Evolutionary conservation across 1,140 invertebrate genomes (phyloP).

Genomic region (Drosophila arizonae): DNA sequence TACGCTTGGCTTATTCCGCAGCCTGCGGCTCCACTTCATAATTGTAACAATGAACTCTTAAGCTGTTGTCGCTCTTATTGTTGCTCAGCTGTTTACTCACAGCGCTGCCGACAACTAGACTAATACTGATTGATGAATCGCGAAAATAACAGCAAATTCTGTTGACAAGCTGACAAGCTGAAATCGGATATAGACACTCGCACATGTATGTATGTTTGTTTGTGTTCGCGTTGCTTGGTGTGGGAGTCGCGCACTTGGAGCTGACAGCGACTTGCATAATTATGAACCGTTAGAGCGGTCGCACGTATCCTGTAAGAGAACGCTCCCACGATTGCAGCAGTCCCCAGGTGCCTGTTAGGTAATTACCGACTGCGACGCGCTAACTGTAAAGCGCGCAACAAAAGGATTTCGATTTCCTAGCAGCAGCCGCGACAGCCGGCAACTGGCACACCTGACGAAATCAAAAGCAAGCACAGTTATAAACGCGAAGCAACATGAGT

Average conservation of each 20-base stretch:
- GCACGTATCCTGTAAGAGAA: constrained; percentile 65
- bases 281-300: constrained; percentile 62
- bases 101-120: constrained; percentile 44
- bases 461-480: constrained; percentile 79
- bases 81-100: constrained; percentile 48
- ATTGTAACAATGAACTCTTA: constrained; percentile 81
- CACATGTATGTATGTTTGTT: neutral
- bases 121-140: constrained; percentile 74
- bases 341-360: constrained; percentile 16
- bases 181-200: constrained; percentile 54
- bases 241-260: constrained; percentile 16
- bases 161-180: constrained; percentile 40
- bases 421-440: constrained; percentile 49
- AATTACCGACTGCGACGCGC: constrained; percentile 56
- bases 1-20: neutral
- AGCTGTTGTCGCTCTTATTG: constrained; percentile 79
- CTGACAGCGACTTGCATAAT: constrained; percentile 62
- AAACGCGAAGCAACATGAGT: constrained; percentile 39
- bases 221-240: neutral
- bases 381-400: constrained; percentile 75
- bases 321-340: constrained; percentile 59
- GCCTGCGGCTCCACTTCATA: constrained; percentile 47
- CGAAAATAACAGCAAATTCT: constrained; percentile 41
- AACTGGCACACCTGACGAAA: constrained; percentile 71
- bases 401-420: constrained; percentile 76